Percentiles rank a stretch among this genome's conserved stretches.
phyloP scores from a whole-genome alignment of 2,888 invertebrate genomes.

The Antheraea yamamai region DNA sequence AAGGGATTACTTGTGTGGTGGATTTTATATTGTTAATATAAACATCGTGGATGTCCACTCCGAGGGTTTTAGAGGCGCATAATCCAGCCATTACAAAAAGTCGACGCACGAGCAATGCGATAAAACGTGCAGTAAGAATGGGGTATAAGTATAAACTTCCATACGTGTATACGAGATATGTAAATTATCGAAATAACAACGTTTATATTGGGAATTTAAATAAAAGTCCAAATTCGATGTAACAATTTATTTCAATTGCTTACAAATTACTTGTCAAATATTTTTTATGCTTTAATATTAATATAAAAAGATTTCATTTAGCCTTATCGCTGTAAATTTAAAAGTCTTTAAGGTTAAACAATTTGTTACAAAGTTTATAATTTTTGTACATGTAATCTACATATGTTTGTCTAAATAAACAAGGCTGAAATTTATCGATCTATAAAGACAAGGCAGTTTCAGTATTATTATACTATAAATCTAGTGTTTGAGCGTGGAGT shows the following conservation, averaged over 20 bases:
- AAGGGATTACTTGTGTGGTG: conserved; percentile 35
- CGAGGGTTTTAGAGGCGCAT: conserved; percentile 57
- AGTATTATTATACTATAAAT: neutral
- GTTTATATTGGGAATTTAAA: neutral
- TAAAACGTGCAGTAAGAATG: conserved; percentile 68
- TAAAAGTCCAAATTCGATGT: neutral
- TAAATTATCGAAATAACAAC: neutral
- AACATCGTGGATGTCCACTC: conserved; percentile 44
- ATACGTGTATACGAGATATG: conserved; percentile 36
- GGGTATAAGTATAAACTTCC: conserved; percentile 35
- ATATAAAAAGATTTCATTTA: neutral
- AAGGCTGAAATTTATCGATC: neutral
- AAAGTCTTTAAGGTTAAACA: neutral
- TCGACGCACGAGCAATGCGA: conserved; percentile 48
- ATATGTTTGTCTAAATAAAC: neutral
- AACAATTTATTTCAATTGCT: neutral
- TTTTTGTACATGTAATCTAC: too few relatives aligned
- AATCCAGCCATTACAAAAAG: conserved; percentile 64
- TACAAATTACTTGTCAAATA: neutral
- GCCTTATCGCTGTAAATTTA: neutral
- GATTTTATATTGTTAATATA: conserved; percentile 35
- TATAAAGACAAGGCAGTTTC: neutral
- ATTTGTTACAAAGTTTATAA: too few relatives aligned
- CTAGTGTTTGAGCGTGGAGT: conserved; percentile 26
- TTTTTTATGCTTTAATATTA: neutral